Conservation (phyloP, 30 jellyfish, hydroid and myxozoan species). For the Chironex yamaguchii region DNA sequence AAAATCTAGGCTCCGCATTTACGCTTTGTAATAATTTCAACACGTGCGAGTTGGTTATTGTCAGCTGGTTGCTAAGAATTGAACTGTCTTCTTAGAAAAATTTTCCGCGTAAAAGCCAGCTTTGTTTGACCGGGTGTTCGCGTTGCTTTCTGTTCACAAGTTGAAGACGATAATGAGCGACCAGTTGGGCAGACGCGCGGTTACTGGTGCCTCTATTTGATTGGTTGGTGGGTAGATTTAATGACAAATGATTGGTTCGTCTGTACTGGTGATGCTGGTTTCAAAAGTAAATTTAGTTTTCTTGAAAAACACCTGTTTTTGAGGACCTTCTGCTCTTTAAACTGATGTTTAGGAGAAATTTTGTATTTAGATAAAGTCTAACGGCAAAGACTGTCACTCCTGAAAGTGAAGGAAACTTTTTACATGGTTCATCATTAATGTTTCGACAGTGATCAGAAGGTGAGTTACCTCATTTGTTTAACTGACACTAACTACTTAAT, state of each 20-base stretch:
- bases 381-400: too few species aligned
- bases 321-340: background rate
- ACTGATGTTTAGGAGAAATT: background rate
- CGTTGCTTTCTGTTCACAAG: background rate
- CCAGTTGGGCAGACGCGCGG: slow-evolving; percentile 86
- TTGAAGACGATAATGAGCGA: background rate
- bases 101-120: background rate
- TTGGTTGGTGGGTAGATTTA: slow-evolving; percentile 77
- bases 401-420: too few species aligned
- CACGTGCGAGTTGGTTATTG: background rate
- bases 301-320: background rate
- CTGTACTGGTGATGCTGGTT: slow-evolving; percentile 93
- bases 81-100: background rate
- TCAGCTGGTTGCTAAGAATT: background rate
- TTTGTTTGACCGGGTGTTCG: slow-evolving; percentile 2
- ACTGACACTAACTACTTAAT: too few species aligned
- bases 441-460: too few species aligned
- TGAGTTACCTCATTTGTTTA: too few species aligned
- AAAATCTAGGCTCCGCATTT: too few species aligned
- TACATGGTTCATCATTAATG: too few species aligned
- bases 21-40: too few species aligned
- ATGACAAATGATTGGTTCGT: slow-evolving; percentile 70
- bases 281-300: slow-evolving; percentile 5
- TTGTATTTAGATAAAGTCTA: background rate
- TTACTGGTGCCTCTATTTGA: slow-evolving; percentile 79